A percentile compares a stretch with the other conserved stretches of the same genome.
phyloP scores from a whole-genome alignment of 2,888 invertebrate genomes.

The Bedellia somnulentella region DNA sequence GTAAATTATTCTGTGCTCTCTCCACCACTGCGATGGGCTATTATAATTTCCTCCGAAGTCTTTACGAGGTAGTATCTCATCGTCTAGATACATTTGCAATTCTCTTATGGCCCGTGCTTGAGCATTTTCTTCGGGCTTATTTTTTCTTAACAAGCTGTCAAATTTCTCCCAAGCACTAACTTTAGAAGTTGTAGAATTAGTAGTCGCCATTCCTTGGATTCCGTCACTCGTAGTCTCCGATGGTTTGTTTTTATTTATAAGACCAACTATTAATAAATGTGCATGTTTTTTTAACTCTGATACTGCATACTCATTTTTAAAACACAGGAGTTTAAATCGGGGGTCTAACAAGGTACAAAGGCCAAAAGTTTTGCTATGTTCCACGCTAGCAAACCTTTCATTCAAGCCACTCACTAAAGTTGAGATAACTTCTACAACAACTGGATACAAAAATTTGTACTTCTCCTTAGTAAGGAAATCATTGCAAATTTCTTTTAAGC shows the following conservation, averaged over 20 bases:
- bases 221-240: background rate
- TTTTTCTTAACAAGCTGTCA: background rate
- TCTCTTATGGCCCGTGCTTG: conserved; percentile 2
- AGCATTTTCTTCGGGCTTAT: background rate
- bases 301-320: background rate
- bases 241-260: no score
- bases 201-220: background rate
- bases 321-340: background rate
- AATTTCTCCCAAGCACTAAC: conserved; percentile 2
- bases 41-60: conserved; percentile 1
- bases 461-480: conserved; percentile 5
- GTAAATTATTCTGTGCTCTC: background rate
- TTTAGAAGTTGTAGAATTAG: no score
- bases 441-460: background rate
- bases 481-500: conserved; percentile 6
- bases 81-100: conserved; percentile 2
- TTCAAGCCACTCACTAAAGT: background rate
- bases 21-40: conserved; percentile 3
- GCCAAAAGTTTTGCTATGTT: no score
- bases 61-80: conserved; percentile 2
- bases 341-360: conserved; percentile 1
- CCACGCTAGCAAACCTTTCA: background rate
- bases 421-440: background rate
- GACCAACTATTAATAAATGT: background rate
- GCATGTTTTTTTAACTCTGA: background rate